phyloP scores from a whole-genome alignment of 2,113 vertebrate genomes.

The Cochlearius cochlearius region DNA sequence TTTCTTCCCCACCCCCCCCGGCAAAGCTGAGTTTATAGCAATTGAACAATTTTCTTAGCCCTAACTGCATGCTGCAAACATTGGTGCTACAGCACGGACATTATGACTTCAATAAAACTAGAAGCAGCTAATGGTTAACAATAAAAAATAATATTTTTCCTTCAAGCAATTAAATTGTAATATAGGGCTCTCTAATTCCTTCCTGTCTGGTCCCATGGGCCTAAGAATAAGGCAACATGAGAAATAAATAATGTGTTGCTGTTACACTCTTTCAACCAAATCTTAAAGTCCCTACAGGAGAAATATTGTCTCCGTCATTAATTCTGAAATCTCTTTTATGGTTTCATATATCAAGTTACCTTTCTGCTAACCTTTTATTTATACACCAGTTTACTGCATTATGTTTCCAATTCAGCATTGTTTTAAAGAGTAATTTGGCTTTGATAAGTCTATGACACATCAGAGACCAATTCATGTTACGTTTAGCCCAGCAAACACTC shows the following conservation, averaged over 20 bases:
- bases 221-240: constrained; percentile 70
- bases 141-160: constrained; percentile 81
- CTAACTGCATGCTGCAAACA: background rate
- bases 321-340: constrained; percentile 60
- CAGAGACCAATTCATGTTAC: background rate
- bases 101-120: constrained; percentile 70
- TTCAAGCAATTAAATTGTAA: constrained; percentile 80
- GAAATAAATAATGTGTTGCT: constrained; percentile 73
- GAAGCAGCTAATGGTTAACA: constrained; percentile 74
- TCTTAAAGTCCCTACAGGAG: constrained; percentile 57
- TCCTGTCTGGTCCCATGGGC: constrained; percentile 73
- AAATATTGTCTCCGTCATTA: constrained; percentile 67
- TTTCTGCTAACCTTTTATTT: constrained; percentile 52
- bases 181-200: constrained; percentile 77
- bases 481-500: background rate
- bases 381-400: background rate
- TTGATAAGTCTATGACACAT: background rate
- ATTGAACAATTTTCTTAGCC: background rate
- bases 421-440: constrained; percentile 56
- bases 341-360: constrained; percentile 64
- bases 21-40: background rate
- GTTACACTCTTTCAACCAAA: constrained; percentile 61
- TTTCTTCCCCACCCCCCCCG: background rate
- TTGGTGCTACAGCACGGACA: constrained; percentile 3
- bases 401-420: constrained; percentile 52